Evolutionary conservation across 2,797 vertebrate genomes (phyloP), one percentile per base, ranked within the genome.

Genomic region (Hoplostethus atlanticus): DNA sequence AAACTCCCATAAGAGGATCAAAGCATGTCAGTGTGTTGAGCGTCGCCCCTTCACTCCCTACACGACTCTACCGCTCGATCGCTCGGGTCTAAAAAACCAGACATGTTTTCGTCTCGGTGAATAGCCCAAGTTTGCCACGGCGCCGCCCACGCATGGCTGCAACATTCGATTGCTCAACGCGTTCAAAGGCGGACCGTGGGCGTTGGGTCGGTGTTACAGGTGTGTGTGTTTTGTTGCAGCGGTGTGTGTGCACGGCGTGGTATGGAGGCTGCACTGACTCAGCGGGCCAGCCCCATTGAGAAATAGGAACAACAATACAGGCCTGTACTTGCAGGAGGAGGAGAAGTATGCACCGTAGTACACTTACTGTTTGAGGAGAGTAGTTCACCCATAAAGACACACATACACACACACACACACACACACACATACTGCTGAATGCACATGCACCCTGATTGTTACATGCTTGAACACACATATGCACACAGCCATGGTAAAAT

Each of bases 271-370:
- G 44, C 79, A 73, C 17, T 77, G 81, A 84, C 53, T 63, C 71
- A 31, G 30, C 21, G 0, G 28, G 16, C 25, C 5, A 1, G 67
- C n/a, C 62, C 28, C 63, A 44, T 62, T 66, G 82, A 82, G 63
- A 63, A 83, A 84, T 69, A 73, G 30, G 16, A 70, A 77, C 73
- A 87, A 81, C 72, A 73, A 80, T 83, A 72, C 88, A 73, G 31
- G 87, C 60, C 55, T 58, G 61, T 55, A 85, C 89, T 80, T 79
- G 84, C 74, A 77, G 68, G 21, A 52, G 4, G 55, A 34, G 63
- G 64, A 13, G 40, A 69, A 71, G 73, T 62, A 84, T 82, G 85
- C 42, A 21, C 44, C 0, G 52, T 76, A 84, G 71, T 71, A 71
- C 53, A 48, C 46, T 66, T 56, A 31, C 54, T 47, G 62, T 73